Percentiles rank a stretch among this genome's conserved stretches.
Evolutionary conservation across 2,113 vertebrate species (phyloP).

Genomic region (Pollimyrus isidori): DNA sequence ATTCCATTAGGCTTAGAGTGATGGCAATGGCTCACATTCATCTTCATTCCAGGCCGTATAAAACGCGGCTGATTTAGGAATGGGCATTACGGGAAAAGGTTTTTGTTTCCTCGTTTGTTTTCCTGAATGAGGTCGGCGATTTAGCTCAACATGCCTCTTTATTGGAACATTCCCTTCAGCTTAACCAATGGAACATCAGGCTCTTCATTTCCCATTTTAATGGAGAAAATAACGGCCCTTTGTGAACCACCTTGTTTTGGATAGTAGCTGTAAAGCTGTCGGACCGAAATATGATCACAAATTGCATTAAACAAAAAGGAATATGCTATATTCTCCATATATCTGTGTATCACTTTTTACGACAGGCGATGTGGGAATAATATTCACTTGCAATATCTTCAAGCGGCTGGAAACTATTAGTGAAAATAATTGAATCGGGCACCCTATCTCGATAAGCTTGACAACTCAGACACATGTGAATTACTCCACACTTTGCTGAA

Average conservation of each 20-base stretch:
- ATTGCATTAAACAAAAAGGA: not conserved
- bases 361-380: not conserved
- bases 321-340: not conserved
- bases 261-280: not conserved
- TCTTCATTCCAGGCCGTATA: not conserved
- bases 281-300: not conserved
- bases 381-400: conserved; percentile 3
- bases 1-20: conserved; percentile 1
- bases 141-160: not conserved
- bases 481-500: not conserved
- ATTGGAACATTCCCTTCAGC: not conserved
- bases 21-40: not conserved
- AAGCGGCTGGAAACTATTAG: not conserved
- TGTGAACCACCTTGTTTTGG: no score
- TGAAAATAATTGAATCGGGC: not conserved
- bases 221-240: not conserved
- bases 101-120: not conserved
- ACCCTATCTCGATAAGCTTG: not conserved
- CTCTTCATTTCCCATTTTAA: not conserved
- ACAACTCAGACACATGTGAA: conserved; percentile 3
- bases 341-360: not conserved
- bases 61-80: conserved; percentile 7
- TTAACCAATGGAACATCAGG: not conserved
- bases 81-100: not conserved
- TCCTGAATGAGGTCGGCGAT: not conserved